Conservation (phyloP, 2,797 vertebrate species). For the Carapus acus region DNA sequence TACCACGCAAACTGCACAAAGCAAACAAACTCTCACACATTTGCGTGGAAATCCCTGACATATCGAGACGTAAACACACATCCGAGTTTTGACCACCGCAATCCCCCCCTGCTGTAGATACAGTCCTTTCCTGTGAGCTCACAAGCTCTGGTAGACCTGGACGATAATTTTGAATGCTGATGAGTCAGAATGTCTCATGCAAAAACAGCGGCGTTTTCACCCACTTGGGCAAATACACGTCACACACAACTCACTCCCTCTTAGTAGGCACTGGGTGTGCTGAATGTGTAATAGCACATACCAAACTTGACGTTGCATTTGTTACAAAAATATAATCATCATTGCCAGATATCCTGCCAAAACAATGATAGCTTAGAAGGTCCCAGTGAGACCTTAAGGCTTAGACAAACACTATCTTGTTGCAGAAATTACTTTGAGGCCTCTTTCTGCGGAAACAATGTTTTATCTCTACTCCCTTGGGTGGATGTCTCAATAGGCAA, state of each 20-base stretch:
- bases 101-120: constrained; percentile 39
- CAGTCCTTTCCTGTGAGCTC: constrained; percentile 51
- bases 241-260: constrained; percentile 25
- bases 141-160: constrained; percentile 13
- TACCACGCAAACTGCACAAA: constrained; percentile 38
- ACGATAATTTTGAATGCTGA: constrained; percentile 57
- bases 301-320: constrained; percentile 23
- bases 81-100: constrained; percentile 24
- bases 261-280: constrained; percentile 11
- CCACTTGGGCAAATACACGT: constrained; percentile 37
- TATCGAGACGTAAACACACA: constrained; percentile 24
- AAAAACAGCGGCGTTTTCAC: constrained; percentile 43
- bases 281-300: too few relatives aligned
- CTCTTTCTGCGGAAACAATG: constrained; percentile 6
- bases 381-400: background rate
- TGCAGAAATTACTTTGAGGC: constrained; percentile 20
- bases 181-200: constrained; percentile 46
- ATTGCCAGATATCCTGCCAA: constrained; percentile 35
- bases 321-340: constrained; percentile 19
- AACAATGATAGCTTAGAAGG: constrained; percentile 25
- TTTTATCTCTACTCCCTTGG: constrained; percentile 5
- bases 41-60: constrained; percentile 1
- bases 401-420: constrained; percentile 20
- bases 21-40: constrained; percentile 43
- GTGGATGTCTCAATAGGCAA: constrained; percentile 21